Percentiles rank a stretch among this genome's conserved stretches.
These are phyloP conservation scores for Pleuronectes platessa DNA, from an alignment of 2,113 vertebrate genomes.

Conservation along the genomic window DNA sequence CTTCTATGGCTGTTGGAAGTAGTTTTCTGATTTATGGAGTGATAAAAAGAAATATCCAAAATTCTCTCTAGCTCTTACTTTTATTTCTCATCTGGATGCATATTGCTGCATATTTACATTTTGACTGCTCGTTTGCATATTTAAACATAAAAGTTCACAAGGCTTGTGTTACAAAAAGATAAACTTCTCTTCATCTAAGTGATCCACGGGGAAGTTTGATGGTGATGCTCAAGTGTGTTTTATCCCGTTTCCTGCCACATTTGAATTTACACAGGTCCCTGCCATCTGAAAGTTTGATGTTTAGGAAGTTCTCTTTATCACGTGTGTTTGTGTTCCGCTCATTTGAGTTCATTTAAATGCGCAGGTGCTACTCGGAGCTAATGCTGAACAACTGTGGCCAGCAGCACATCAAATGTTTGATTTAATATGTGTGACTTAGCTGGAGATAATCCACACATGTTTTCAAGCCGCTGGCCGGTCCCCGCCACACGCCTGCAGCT, in stretches of 20 bases:
- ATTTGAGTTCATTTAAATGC: slow-evolving; percentile 6
- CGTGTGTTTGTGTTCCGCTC: neutral
- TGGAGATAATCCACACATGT: slow-evolving; percentile 36
- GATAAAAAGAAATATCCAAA: neutral
- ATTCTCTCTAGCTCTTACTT: neutral
- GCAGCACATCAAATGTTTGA: slow-evolving; percentile 31
- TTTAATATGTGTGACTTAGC: slow-evolving; percentile 34
- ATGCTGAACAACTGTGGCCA: slow-evolving; percentile 5
- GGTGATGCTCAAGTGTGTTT: neutral
- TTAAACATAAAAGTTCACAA: neutral
- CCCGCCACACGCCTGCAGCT: slow-evolving; percentile 9
- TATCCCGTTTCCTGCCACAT: neutral
- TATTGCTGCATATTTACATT: neutral
- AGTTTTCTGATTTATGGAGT: neutral
- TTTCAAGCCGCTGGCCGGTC: slow-evolving; percentile 15
- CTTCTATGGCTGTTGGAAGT: too few species aligned
- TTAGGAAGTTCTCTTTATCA: neutral
- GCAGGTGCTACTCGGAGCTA: neutral
- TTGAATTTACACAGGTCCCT: slow-evolving; percentile 5
- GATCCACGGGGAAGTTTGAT: neutral
- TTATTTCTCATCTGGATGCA: neutral
- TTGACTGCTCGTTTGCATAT: neutral
- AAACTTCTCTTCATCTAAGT: neutral
- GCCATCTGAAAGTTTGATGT: neutral
- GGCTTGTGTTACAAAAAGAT: neutral